phyloP scores from a whole-genome alignment of 2,888 invertebrate genomes.

The Leptopilina drosophilae region DNA sequence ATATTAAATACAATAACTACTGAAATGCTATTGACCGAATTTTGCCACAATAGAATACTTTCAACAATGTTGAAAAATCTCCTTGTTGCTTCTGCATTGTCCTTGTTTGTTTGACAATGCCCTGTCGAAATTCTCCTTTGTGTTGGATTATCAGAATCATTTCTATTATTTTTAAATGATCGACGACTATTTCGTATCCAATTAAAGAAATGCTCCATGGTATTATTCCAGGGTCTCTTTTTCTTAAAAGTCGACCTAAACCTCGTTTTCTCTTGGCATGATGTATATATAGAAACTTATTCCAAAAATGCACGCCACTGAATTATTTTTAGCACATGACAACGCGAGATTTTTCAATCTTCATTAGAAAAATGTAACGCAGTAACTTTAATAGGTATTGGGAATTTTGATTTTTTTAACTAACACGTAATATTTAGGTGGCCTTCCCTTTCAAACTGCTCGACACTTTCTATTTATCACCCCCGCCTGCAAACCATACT shows the following conservation, averaged over 20 bases:
- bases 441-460: too few relatives aligned
- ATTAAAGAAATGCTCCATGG: constrained; percentile 64
- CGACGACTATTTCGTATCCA: constrained; percentile 44
- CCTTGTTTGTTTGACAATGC: constrained; percentile 44
- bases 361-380: not conserved
- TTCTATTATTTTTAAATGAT: constrained; percentile 47
- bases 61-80: constrained; percentile 64
- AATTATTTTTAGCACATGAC: constrained; percentile 68
- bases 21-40: constrained; percentile 69
- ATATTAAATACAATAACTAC: constrained; percentile 70
- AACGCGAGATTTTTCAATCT: constrained; percentile 45
- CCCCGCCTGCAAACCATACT: not conserved
- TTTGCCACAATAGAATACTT: constrained; percentile 71
- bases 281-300: constrained; percentile 27
- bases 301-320: constrained; percentile 54
- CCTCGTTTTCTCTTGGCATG: constrained; percentile 44
- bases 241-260: constrained; percentile 30
- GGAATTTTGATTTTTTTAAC: too few relatives aligned
- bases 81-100: constrained; percentile 47
- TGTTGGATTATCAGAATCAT: not conserved
- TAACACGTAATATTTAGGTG: too few relatives aligned
- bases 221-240: constrained; percentile 51
- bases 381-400: not conserved
- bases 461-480: not conserved
- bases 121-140: constrained; percentile 10